Conservation (phyloP, 2,113 vertebrate species). For the Plotosus lineatus region DNA sequence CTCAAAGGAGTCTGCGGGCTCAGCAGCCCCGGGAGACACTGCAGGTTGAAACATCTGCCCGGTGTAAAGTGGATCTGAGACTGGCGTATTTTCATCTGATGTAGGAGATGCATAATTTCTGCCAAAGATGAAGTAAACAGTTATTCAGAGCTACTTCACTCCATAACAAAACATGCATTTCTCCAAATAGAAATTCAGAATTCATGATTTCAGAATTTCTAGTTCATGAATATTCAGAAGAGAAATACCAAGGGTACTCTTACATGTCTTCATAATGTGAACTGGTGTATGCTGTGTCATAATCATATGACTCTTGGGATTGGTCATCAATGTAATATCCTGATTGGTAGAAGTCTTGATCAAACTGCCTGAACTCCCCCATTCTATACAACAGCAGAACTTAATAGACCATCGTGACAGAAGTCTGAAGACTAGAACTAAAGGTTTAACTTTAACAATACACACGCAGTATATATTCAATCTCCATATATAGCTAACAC, state of each 20-base stretch:
- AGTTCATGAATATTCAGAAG: background rate
- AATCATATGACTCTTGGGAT: conserved; percentile 60
- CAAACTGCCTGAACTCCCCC: conserved; percentile 76
- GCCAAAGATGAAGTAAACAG: conserved; percentile 17
- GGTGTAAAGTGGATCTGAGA: conserved; percentile 52
- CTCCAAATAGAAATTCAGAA: background rate
- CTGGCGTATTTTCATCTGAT: conserved; percentile 34
- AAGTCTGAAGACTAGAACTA: background rate
- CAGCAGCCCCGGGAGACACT: conserved; percentile 37
- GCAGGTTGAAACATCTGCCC: conserved; percentile 76
- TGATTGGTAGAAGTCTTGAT: conserved; percentile 84
- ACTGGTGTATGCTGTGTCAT: conserved; percentile 37
- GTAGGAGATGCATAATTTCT: conserved; percentile 24
- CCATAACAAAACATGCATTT: background rate
- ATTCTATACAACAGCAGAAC: conserved; percentile 66
- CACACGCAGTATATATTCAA: background rate
- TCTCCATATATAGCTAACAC: background rate
- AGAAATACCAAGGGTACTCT: conserved; percentile 25
- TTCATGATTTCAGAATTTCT: no score
- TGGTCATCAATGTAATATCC: conserved; percentile 79
- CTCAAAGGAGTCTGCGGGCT: conserved; percentile 65
- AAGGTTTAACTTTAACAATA: conserved; percentile 1
- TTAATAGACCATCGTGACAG: background rate
- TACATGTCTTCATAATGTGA: conserved; percentile 54
- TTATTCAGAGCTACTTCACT: background rate